Base-by-base conservation (phyloP, 53 echinoderm and acorn worm species). In the Mesocentrotus franciscanus region DNA sequence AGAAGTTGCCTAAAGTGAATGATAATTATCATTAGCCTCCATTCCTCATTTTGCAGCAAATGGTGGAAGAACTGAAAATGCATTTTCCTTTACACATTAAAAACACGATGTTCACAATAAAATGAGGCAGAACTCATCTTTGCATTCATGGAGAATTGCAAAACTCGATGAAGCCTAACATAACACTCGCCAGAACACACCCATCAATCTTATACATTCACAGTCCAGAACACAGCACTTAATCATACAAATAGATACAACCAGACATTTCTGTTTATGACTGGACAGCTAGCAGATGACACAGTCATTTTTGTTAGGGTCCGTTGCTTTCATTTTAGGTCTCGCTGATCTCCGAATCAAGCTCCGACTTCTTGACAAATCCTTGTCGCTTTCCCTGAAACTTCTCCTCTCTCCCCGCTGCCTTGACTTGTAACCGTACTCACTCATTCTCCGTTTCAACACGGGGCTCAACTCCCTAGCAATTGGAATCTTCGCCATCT, bases 361-460 rank as follows among this genome's bases (percentile, higher is more conserved):
- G 96, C 98, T 98, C 42, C 99, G 95, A 95, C 98, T 98, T 61
- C 99, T 92, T 12, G 98, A 97, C 98, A 99, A 98, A 32, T 98
- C 98, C 90, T 99, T 99, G 35, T 98, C 98, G 55, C 95, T 97
- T 78, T 97, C 99, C 60, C 97, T 97, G 89, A 98, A 98, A 24
- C 96, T 97, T 36, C 96, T 96, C 60, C 97, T 93, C 0, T 97
- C 96, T 16, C 96, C 93, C n/a, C 95, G 70, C 56, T 96, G 96
- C 49, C 96, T 96, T 55, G 97, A 97, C 94, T 99, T 99, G 93
- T 96, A 96, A 4, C 97, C 98, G 49, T 97, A 96, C 91, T 99
- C 99, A 76, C 99, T 99, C 99, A 99, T 99, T 71, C 99, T 87
- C 56, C 99, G 95, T 83, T 97, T 98, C 57, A 99, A 94, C 32